These are phyloP conservation scores for Liasis olivaceus DNA, from an alignment of 2,797 vertebrate genomes.

Conservation along the genomic window DNA sequence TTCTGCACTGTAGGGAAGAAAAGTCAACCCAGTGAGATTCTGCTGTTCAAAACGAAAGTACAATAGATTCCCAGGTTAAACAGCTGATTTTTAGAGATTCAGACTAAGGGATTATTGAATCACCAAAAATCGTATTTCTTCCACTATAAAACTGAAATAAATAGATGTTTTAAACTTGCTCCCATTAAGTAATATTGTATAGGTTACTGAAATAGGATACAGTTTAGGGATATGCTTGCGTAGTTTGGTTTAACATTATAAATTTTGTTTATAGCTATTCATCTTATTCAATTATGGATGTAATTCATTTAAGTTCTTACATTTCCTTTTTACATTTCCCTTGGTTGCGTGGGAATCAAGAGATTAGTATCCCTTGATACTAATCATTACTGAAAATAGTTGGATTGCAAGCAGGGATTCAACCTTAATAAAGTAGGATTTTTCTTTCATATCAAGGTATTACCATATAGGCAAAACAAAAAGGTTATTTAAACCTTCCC, in stretches of 20 bases:
- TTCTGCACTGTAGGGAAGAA: background rate
- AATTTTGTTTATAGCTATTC: background rate
- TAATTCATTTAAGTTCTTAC: background rate
- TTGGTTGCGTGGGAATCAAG: background rate
- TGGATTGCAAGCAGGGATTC: background rate
- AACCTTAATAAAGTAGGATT: background rate
- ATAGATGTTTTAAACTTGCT: background rate
- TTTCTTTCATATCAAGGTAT: background rate
- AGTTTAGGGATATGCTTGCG: background rate
- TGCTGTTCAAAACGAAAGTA: background rate
- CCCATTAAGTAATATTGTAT: background rate
- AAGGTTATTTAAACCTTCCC: background rate
- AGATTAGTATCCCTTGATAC: background rate
- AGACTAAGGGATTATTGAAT: background rate
- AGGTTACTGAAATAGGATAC: background rate
- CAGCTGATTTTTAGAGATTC: background rate
- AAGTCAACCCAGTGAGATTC: background rate
- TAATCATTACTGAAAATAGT: background rate
- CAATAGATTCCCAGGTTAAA: background rate
- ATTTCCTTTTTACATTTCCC: background rate
- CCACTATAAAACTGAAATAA: background rate
- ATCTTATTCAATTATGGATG: background rate
- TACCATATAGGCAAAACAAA: background rate
- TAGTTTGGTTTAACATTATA: background rate
- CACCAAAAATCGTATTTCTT: background rate